phyloP scores from a whole-genome alignment of 2,797 vertebrate genomes.

The Gymnopithys bicolor region DNA sequence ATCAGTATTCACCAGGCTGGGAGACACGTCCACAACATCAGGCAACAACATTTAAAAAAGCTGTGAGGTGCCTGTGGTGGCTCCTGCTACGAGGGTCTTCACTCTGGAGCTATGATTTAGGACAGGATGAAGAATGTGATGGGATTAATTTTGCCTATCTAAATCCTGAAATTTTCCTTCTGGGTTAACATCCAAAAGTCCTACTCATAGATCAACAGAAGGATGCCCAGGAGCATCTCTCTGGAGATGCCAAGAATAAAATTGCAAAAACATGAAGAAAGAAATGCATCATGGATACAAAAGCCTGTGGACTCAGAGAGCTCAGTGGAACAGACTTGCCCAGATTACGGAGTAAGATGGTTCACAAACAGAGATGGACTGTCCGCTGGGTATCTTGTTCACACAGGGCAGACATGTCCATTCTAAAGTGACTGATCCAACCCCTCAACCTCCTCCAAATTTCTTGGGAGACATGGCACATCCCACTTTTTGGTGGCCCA shows the following conservation, averaged over 20 bases:
- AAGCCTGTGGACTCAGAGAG: neutral
- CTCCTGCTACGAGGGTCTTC: neutral
- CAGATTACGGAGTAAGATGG: neutral
- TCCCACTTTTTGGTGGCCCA: neutral
- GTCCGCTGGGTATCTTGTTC: neutral
- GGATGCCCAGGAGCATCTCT: neutral
- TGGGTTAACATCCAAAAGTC: neutral
- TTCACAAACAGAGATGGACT: neutral
- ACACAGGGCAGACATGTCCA: neutral
- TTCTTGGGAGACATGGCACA: neutral
- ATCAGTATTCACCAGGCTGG: neutral
- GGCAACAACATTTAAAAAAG: neutral
- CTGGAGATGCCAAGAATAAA: neutral
- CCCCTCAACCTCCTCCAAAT: rapidly evolving
- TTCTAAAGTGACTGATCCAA: neutral
- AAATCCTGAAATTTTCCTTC: neutral
- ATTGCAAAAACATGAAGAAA: neutral
- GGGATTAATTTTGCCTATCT: neutral
- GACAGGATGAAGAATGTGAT: neutral
- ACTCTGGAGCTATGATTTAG: neutral
- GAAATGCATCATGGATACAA: neutral
- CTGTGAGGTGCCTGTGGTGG: neutral
- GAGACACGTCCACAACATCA: neutral
- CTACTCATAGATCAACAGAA: neutral
- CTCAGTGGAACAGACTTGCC: neutral